A percentile compares a stretch with the other conserved stretches of the same genome.
Evolutionary conservation across 2,888 invertebrate genomes (phyloP).

Genomic region (Tetragnatha montana): DNA sequence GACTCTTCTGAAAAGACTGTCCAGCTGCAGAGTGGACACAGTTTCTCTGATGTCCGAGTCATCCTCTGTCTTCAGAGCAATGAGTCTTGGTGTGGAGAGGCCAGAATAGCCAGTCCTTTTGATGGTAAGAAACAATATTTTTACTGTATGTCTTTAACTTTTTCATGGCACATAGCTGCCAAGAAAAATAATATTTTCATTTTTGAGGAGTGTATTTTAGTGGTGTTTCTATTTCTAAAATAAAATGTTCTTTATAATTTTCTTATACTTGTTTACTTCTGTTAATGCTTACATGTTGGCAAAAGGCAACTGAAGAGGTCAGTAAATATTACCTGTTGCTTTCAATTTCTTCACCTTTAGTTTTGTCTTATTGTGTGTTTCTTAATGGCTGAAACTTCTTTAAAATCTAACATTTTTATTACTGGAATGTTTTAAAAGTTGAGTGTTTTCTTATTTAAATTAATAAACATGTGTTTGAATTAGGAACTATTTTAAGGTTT

Average conservation of each 20-base stretch:
- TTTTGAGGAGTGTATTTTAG: too few relatives aligned
- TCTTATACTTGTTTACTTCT: not conserved
- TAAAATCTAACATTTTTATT: too few relatives aligned
- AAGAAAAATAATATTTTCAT: too few relatives aligned
- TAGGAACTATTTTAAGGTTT: not conserved
- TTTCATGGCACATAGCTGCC: too few relatives aligned
- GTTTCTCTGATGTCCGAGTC: constrained; percentile 80
- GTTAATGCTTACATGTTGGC: constrained; percentile 16
- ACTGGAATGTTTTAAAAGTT: not conserved
- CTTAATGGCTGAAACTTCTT: too few relatives aligned
- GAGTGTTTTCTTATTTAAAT: not conserved
- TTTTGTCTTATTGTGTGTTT: too few relatives aligned
- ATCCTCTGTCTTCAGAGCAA: constrained; percentile 88
- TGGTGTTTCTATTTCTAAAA: not conserved
- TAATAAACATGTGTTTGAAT: not conserved
- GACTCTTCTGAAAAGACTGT: constrained; percentile 50
- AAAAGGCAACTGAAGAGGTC: not conserved
- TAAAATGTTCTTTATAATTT: not conserved
- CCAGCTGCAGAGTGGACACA: constrained; percentile 40
- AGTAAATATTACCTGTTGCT: too few relatives aligned
- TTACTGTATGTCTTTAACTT: not conserved
- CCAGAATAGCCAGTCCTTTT: constrained; percentile 72
- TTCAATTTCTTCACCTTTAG: too few relatives aligned
- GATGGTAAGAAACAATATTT: constrained; percentile 49
- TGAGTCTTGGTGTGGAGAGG: constrained; percentile 79